Evolutionary conservation across 2,113 vertebrate species (phyloP).

Genomic region (Murina feae): DNA sequence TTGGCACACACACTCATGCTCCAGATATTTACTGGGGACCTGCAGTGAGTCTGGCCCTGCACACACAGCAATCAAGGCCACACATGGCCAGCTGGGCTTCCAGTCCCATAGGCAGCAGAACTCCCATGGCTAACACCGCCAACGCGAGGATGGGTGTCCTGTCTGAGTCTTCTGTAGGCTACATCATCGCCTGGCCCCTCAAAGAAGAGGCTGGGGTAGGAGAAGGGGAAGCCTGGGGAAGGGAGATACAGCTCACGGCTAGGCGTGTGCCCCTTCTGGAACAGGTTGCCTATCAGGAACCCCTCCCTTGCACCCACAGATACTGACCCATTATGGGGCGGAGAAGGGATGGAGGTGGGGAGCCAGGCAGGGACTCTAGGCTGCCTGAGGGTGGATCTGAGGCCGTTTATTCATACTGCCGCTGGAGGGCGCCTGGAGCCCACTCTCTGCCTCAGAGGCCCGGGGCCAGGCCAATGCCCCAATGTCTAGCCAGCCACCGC

Average conservation of each 20-base stretch:
- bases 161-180: background rate
- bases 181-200: background rate
- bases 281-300: background rate
- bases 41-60: background rate
- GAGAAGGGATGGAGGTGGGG: no score
- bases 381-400: background rate
- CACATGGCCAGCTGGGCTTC: background rate
- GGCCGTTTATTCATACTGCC: background rate
- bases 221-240: background rate
- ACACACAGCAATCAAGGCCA: background rate
- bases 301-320: background rate
- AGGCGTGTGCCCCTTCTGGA: background rate
- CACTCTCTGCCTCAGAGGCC: background rate
- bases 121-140: background rate
- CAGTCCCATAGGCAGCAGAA: background rate
- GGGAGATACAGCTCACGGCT: background rate
- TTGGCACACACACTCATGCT: background rate
- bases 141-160: background rate
- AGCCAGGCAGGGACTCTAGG: no score
- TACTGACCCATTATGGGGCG: background rate
- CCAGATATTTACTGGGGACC: background rate
- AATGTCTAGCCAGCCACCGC: fast-evolving
- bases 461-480: fast-evolving
- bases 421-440: conserved; percentile 30
- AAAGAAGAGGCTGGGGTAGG: background rate